Conservation (phyloP, 2,888 invertebrate genomes). For the Panopea generosa region DNA sequence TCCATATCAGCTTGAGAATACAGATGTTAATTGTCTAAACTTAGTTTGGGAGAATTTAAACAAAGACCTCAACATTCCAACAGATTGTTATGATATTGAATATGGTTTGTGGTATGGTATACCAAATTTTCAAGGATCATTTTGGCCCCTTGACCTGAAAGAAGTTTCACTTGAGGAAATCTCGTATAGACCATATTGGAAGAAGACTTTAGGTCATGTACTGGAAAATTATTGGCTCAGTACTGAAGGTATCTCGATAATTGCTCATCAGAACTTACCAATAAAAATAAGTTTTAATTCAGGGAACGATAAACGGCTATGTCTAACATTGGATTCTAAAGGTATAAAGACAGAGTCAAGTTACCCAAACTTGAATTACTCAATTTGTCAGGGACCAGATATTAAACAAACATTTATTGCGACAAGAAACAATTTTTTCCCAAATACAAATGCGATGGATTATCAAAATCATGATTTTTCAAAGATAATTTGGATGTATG, state of each 20-base stretch:
- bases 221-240: slow-evolving; percentile 67
- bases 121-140: slow-evolving; percentile 55
- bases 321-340: slow-evolving; percentile 56
- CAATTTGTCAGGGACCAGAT: slow-evolving; percentile 64
- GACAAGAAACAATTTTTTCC: slow-evolving; percentile 54
- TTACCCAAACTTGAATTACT: slow-evolving; percentile 52
- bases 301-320: slow-evolving; percentile 52
- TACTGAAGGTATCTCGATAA: slow-evolving; percentile 60
- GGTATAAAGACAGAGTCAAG: slow-evolving; percentile 13
- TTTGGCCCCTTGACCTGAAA: slow-evolving; percentile 61
- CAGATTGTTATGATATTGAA: slow-evolving; percentile 66
- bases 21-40: slow-evolving; percentile 60
- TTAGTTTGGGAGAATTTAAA: slow-evolving; percentile 61
- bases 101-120: slow-evolving; percentile 68
- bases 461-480: slow-evolving; percentile 46
- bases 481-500: slow-evolving; percentile 55
- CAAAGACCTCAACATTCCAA: slow-evolving; percentile 34
- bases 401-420: slow-evolving; percentile 59
- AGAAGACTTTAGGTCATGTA: slow-evolving; percentile 48
- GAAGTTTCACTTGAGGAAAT: slow-evolving; percentile 31
- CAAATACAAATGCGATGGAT: slow-evolving; percentile 30
- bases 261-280: slow-evolving; percentile 55
- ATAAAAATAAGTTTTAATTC: slow-evolving; percentile 62
- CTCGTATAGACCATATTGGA: slow-evolving; percentile 53
- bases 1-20: slow-evolving; percentile 38